phyloP scores from a whole-genome alignment of 2,797 vertebrate genomes.

The Melopsittacus undulatus region DNA sequence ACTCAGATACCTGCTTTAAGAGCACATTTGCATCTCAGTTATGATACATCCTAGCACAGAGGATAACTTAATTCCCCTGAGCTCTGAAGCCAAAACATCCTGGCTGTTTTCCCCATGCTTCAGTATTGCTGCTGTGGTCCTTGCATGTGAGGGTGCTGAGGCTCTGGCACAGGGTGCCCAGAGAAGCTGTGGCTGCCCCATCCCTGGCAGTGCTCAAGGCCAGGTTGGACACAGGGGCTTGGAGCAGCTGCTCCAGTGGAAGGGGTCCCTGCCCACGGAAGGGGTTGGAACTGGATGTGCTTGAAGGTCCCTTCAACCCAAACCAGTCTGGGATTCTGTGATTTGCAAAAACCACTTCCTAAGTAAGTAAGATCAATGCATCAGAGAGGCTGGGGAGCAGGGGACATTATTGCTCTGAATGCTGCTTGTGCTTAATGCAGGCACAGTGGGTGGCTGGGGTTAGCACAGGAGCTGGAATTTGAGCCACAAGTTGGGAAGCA shows the following conservation, averaged over 20 bases:
- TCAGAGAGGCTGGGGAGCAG: fast-evolving
- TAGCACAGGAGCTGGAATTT: neutral
- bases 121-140: fast-evolving
- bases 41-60: neutral
- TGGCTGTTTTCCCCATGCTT: neutral
- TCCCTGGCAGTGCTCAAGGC: neutral
- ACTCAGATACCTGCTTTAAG: neutral
- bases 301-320: neutral
- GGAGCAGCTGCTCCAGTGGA: neutral
- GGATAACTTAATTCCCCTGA: neutral
- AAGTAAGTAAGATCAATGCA: neutral
- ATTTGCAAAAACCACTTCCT: neutral
- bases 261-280: neutral
- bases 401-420: neutral
- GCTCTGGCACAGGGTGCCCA: neutral
- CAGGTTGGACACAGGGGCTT: neutral
- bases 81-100: neutral
- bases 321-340: neutral
- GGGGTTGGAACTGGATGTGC: neutral
- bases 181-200: neutral
- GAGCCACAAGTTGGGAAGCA: neutral
- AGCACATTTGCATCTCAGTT: neutral
- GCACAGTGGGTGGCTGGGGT: neutral
- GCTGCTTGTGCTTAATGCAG: neutral
- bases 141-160: neutral